These are phyloP conservation scores for Achroia grisella DNA, from an alignment of 1,140 invertebrate genomes.

Conservation along the genomic window DNA sequence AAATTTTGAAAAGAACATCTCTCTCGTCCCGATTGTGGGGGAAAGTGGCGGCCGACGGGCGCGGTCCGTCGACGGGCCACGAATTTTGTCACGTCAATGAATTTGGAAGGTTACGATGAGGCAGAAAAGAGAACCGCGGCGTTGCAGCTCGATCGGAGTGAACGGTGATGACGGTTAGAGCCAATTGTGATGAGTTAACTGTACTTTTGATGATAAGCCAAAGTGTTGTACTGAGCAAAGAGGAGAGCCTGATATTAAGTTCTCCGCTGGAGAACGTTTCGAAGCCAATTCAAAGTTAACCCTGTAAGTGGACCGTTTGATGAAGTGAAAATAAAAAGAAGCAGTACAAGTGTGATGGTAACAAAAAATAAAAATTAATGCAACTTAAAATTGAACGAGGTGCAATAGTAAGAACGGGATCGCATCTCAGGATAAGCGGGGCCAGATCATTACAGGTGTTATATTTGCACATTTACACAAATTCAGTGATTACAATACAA, in stretches of 20 bases:
- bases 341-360: conserved; percentile 64
- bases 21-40: conserved; percentile 29
- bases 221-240: conserved; percentile 81
- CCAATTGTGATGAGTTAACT: conserved; percentile 70
- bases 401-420: conserved; percentile 70
- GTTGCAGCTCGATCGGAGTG: conserved; percentile 25
- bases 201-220: conserved; percentile 66
- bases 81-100: conserved; percentile 9
- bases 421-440: conserved; percentile 70
- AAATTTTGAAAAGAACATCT: conserved; percentile 66
- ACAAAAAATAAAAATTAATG: conserved; percentile 65
- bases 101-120: conserved; percentile 15
- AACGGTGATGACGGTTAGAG: conserved; percentile 57
- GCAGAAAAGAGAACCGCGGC: conserved; percentile 10
- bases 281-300: conserved; percentile 73
- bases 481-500: conserved; percentile 53
- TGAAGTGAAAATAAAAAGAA: conserved; percentile 72
- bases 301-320: conserved; percentile 73
- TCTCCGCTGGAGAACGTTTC: conserved; percentile 65
- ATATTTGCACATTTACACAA: conserved; percentile 68
- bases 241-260: conserved; percentile 85
- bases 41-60: conserved; percentile 16
- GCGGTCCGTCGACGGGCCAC: conserved; percentile 4
- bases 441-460: conserved; percentile 67
- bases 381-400: conserved; percentile 72